Evolutionary conservation across 92 coral and sea anemone genomes (phyloP).

Genomic region (Zoanthus gigantus): DNA sequence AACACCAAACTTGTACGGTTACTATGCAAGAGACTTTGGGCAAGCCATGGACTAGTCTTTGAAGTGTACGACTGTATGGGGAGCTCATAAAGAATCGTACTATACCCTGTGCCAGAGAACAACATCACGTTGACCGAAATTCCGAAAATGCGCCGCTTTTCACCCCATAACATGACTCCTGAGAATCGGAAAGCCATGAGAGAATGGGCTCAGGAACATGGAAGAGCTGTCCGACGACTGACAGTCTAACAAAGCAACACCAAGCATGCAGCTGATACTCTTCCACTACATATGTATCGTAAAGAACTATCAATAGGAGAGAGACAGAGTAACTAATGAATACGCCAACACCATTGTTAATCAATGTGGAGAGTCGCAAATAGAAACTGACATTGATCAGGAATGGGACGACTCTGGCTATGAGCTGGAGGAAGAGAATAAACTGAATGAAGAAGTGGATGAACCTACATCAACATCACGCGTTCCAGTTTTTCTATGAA

Average conservation of each 20-base stretch:
- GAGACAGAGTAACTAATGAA: slow-evolving; percentile 42
- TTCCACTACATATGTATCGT: slow-evolving; percentile 65
- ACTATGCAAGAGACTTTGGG: slow-evolving; percentile 60
- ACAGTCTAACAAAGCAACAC: slow-evolving; percentile 59
- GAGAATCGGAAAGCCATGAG: slow-evolving; percentile 50
- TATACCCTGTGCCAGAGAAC: slow-evolving; percentile 59
- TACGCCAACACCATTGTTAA: no score
- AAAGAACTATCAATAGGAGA: slow-evolving; percentile 50
- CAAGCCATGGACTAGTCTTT: slow-evolving; percentile 59
- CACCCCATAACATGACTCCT: not conserved
- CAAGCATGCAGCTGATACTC: slow-evolving; percentile 60
- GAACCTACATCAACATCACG: no score
- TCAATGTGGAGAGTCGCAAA: no score
- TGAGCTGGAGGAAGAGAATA: no score
- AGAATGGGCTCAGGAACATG: slow-evolving; percentile 67
- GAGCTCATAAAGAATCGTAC: slow-evolving; percentile 46
- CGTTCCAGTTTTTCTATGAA: no score
- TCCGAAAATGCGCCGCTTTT: slow-evolving; percentile 49
- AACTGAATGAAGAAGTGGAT: no score
- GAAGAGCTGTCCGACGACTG: slow-evolving; percentile 65
- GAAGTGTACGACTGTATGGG: slow-evolving; percentile 40
- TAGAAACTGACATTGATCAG: no score
- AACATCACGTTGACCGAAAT: slow-evolving; percentile 40
- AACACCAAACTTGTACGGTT: slow-evolving; percentile 65
- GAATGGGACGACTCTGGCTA: no score